Evolutionary conservation across 2,797 vertebrate species (phyloP).

Genomic region (Enteromius radiatus): DNA sequence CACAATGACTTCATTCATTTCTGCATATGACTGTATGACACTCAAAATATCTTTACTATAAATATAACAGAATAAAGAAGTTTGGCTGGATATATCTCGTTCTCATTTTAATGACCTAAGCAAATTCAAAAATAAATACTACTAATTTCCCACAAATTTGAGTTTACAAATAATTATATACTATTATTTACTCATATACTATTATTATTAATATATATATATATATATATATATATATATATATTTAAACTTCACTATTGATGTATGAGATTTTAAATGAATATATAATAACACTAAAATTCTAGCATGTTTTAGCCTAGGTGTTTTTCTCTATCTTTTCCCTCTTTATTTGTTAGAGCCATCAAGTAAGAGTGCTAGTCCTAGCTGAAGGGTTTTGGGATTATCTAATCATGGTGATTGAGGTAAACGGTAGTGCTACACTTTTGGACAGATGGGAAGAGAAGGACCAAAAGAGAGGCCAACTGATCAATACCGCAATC

Average conservation of each 20-base stretch:
- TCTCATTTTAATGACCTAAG: neutral
- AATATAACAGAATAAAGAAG: neutral
- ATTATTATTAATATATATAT: no score
- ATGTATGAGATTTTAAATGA: neutral
- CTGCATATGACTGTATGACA: slow-evolving; percentile 9
- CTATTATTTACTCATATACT: neutral
- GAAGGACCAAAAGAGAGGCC: neutral
- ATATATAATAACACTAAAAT: neutral
- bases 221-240: no score
- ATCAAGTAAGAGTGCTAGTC: neutral
- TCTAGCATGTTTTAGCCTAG: neutral
- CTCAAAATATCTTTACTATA: neutral
- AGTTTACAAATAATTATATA: neutral
- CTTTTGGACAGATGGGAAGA: slow-evolving; percentile 3
- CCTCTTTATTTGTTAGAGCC: neutral
- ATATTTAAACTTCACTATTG: neutral
- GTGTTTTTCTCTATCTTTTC: neutral
- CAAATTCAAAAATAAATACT: neutral
- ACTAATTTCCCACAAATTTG: neutral
- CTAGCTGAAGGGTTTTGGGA: slow-evolving; percentile 7
- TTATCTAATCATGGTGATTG: slow-evolving; percentile 9
- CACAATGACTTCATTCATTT: slow-evolving; percentile 29
- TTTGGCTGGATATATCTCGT: neutral
- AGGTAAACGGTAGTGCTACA: slow-evolving; percentile 20
- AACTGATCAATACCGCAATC: slow-evolving; percentile 40